These are phyloP conservation scores for Columba livia DNA, from an alignment of 2,113 vertebrate genomes.

Conservation along the genomic window DNA sequence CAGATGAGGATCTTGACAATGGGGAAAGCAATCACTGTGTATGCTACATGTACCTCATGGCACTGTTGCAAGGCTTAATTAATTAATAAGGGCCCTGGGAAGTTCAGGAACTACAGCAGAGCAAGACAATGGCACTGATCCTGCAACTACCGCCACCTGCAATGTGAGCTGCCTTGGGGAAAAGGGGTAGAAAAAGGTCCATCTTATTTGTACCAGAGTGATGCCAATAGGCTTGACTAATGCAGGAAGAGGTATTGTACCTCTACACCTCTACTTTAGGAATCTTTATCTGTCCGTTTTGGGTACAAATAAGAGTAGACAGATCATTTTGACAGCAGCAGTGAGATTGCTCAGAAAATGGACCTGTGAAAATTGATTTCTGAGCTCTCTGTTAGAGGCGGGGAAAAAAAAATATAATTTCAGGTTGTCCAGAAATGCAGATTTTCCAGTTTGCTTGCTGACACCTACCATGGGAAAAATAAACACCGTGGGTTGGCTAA, in stretches of 20 bases:
- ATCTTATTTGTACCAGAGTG: not conserved
- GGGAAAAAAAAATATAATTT: conserved; percentile 10
- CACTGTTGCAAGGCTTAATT: not conserved
- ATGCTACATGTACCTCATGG: not conserved
- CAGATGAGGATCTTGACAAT: not conserved
- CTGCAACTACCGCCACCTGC: not conserved
- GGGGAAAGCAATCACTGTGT: not conserved
- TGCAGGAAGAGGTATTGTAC: not conserved
- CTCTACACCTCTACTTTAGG: not conserved
- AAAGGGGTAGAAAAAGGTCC: not conserved
- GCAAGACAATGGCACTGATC: not conserved
- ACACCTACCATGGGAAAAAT: conserved; percentile 1
- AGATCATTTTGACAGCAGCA: not conserved
- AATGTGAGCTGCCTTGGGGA: not conserved
- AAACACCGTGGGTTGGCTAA: not conserved
- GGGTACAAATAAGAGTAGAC: not conserved
- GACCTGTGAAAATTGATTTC: conserved; percentile 44
- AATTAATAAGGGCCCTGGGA: not conserved
- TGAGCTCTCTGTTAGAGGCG: not conserved
- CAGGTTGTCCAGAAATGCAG: conserved; percentile 43
- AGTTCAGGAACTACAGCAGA: not conserved
- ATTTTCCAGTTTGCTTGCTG: conserved; percentile 48
- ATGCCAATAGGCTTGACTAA: not conserved
- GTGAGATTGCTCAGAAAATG: conserved; percentile 35
- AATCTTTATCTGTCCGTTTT: not conserved